phyloP scores from a whole-genome alignment of 2,888 invertebrate genomes.

The Oegoconia quadripuncta region DNA sequence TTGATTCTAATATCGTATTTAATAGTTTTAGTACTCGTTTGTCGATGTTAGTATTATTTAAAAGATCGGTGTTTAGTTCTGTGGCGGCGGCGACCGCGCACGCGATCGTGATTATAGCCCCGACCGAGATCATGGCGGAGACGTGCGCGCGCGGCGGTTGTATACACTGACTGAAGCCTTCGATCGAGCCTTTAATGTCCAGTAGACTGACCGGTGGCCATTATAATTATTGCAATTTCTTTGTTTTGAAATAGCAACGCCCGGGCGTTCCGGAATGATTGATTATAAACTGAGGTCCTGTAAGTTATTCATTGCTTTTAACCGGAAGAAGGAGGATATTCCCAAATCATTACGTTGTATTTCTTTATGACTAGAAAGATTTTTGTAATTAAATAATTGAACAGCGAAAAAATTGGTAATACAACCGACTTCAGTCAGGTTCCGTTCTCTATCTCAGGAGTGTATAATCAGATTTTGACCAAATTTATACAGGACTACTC shows the following conservation, averaged over 20 bases:
- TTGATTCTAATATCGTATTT: conserved; percentile 39
- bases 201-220: conserved; percentile 21
- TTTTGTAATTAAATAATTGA: too few relatives aligned
- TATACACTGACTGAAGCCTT: conserved; percentile 45
- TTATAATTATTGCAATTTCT: conserved; percentile 47
- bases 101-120: conserved; percentile 47
- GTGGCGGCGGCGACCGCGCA: conserved; percentile 44
- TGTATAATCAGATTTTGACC: too few relatives aligned
- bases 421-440: too few relatives aligned
- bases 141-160: conserved; percentile 64
- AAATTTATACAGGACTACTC: too few relatives aligned
- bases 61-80: conserved; percentile 24
- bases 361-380: too few relatives aligned
- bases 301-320: too few relatives aligned
- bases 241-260: conserved; percentile 24
- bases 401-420: too few relatives aligned
- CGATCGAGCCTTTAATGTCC: conserved; percentile 17
- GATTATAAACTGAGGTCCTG: too few relatives aligned
- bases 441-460: too few relatives aligned
- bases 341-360: too few relatives aligned
- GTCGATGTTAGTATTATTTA: conserved; percentile 43
- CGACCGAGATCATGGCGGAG: conserved; percentile 46
- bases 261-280: conserved; percentile 1
- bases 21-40: conserved; percentile 43
- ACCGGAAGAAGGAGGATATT: too few relatives aligned